phyloP scores from a whole-genome alignment of 2,113 vertebrate species.

The Promerops cafer region DNA sequence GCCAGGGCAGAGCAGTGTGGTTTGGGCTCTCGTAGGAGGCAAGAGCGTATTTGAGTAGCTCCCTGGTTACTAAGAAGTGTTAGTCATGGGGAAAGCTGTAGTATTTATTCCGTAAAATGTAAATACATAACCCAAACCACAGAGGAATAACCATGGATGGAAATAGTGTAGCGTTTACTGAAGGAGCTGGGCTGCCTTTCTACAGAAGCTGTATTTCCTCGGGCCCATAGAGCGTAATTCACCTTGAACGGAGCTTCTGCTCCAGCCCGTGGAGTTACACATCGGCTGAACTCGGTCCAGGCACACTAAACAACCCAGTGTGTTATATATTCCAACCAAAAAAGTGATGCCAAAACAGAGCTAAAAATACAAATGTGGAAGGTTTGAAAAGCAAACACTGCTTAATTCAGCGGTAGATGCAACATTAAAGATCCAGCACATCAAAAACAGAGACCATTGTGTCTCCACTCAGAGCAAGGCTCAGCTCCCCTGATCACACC shows the following conservation, averaged over 20 bases:
- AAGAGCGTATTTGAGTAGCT: conserved; percentile 29
- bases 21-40: conserved; percentile 52
- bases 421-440: not conserved
- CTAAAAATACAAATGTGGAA: conserved; percentile 63
- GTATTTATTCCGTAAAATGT: conserved; percentile 61
- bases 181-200: conserved; percentile 25
- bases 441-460: not conserved
- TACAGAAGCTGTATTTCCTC: conserved; percentile 51
- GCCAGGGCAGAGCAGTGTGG: not conserved
- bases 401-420: not conserved
- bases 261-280: conserved; percentile 25
- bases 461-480: fast-evolving
- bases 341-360: conserved; percentile 39
- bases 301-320: conserved; percentile 27
- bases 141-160: conserved; percentile 37
- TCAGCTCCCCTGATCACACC: not conserved
- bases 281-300: conserved; percentile 21
- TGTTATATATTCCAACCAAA: conserved; percentile 54
- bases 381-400: conserved; percentile 51
- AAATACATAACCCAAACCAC: conserved; percentile 67
- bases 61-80: conserved; percentile 52
- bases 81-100: conserved; percentile 63
- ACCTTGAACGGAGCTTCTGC: conserved; percentile 41
- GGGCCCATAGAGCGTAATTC: conserved; percentile 34
- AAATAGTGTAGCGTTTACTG: conserved; percentile 50